Conservation (phyloP, 2,888 invertebrate genomes). For the Xestia ashworthii region DNA sequence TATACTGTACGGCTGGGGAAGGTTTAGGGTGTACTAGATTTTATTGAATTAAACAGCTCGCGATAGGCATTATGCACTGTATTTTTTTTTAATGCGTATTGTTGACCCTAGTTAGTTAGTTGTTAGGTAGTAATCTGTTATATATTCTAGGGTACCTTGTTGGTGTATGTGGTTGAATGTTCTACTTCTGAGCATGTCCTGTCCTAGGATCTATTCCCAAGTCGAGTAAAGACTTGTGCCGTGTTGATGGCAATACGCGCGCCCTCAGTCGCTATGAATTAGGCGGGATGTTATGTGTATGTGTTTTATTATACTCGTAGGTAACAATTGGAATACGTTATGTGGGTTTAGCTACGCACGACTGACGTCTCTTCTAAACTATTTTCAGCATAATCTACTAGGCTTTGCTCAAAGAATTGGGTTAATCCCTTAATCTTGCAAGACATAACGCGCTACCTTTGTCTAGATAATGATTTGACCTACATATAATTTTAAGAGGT, state of each 20-base stretch:
- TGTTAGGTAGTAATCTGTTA: too few relatives aligned
- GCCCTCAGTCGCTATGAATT: neutral
- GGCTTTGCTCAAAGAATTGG: conserved; percentile 50
- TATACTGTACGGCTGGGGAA: neutral
- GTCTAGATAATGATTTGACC: conserved; percentile 47
- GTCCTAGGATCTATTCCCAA: neutral
- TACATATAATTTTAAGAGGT: conserved; percentile 32
- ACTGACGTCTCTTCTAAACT: conserved; percentile 10
- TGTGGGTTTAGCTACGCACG: neutral
- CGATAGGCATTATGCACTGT: neutral
- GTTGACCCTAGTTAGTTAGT: neutral
- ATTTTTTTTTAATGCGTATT: too few relatives aligned
- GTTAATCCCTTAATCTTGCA: conserved; percentile 51
- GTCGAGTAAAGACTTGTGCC: neutral
- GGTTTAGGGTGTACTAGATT: neutral
- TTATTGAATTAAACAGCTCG: neutral
- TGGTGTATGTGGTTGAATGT: neutral
- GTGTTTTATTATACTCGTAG: neutral
- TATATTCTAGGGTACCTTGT: neutral
- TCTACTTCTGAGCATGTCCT: neutral
- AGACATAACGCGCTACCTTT: conserved; percentile 18
- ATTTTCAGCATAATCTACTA: conserved; percentile 39
- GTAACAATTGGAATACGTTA: neutral
- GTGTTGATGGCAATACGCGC: neutral
- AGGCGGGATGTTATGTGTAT: neutral